Base-by-base conservation (phyloP, 1,140 invertebrate species). In the Ceratina australensis region DNA sequence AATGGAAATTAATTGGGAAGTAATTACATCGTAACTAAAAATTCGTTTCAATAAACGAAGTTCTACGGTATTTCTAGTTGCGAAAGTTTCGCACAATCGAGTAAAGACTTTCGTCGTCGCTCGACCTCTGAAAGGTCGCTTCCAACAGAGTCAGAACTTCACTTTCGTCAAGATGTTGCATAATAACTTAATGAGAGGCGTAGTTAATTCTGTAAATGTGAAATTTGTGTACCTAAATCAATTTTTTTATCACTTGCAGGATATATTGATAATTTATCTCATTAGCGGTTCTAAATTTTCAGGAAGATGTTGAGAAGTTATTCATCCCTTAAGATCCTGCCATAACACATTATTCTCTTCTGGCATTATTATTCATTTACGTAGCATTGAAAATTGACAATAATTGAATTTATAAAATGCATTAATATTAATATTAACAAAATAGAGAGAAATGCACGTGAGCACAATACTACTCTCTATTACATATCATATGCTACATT, bases 111-210 rank as follows among this genome's bases (percentile, higher is more conserved):
- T 80, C 72, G 22, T 82, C 26, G 49, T 56, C 22, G 54, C 13
- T 22, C 59, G 63, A 80, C 68, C 76, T 75, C 10, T 50, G 56
- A 67, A 80, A 80, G 42, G 24, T 50, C 47, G 26, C 47, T n/a
- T 18, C 59, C 8, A 16, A 1, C 12, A 15, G 54, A 1, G 47
- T 47, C 15, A n/a, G 49, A 13, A 22, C 52, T 78, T 68, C 61
- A 33, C 26, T 26, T 42, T 66, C 54, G 26, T 15, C 24, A 65
- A 67, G 33, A 22, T 24, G 42, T 84, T 83, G 68, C 82, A 83
- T 80, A 84, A 84, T 72, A 18, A n/a, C n/a, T 4, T 26, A 75
- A 78, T 65, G 65, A 65, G 33, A 73, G 71, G 2, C 18, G 28
- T 57, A 5, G 7, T 59, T 78, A 71, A 83, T 49, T 42, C 3